Conservation (phyloP, 2,888 invertebrate genomes). For the Bruchidius siliquastri region DNA sequence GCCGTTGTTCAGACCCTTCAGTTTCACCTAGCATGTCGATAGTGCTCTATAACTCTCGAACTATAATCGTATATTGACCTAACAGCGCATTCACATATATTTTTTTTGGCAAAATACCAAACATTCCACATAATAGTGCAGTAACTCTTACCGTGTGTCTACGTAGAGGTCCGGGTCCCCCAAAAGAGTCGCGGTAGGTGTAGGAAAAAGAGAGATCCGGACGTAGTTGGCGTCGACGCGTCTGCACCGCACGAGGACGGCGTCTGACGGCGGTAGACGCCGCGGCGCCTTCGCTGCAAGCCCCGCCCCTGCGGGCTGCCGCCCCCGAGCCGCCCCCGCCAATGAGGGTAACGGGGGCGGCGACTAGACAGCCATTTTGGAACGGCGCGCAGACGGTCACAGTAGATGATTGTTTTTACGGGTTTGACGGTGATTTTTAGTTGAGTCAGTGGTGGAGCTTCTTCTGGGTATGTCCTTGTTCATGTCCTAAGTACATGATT, state of each 20-base stretch:
- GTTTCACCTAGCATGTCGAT: no score
- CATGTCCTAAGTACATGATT: not conserved
- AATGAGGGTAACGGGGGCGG: not conserved
- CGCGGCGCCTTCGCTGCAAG: slow-evolving; percentile 23
- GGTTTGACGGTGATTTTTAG: not conserved
- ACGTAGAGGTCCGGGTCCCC: not conserved
- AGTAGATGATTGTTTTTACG: not conserved
- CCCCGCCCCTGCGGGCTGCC: slow-evolving; percentile 44
- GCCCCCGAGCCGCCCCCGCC: slow-evolving; percentile 47
- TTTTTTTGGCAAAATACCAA: not conserved
- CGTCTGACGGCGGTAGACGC: slow-evolving; percentile 49
- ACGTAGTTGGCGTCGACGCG: slow-evolving; percentile 2
- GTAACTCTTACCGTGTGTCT: not conserved
- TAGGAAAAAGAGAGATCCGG: not conserved
- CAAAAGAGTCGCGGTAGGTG: not conserved
- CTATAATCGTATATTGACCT: no score
- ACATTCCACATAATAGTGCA: not conserved
- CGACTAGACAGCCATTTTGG: not conserved
- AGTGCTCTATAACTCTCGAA: no score
- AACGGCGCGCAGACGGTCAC: not conserved
- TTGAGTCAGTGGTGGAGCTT: not conserved
- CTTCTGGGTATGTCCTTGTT: not conserved
- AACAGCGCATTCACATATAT: no score
- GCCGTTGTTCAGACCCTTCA: no score
- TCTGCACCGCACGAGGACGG: slow-evolving; percentile 32